A percentile compares a stretch with the other conserved stretches of the same genome.
Conservation (phyloP, 2,797 vertebrate species). For the Taeniopygia guttata region DNA sequence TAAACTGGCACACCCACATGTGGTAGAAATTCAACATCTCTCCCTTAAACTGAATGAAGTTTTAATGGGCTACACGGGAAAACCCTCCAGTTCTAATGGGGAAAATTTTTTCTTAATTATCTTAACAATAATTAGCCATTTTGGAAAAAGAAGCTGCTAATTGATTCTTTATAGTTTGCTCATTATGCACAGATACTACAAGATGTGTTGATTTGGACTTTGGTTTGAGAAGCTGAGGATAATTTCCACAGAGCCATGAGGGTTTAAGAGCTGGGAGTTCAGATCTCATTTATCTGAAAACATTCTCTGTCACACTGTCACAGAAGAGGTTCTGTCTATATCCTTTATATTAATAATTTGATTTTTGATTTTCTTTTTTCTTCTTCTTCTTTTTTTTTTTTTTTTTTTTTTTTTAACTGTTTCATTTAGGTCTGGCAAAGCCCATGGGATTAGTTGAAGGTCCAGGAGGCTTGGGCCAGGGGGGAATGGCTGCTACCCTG, state of each 20-base stretch:
- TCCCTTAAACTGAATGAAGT: neutral
- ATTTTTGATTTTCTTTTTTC: neutral
- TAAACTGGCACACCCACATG: neutral
- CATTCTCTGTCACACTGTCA: neutral
- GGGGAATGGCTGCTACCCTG: conserved; percentile 90
- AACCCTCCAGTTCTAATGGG: neutral
- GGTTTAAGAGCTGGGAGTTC: neutral
- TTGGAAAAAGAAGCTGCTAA: neutral
- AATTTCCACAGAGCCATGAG: neutral
- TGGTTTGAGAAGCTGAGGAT: neutral
- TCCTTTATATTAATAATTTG: neutral
- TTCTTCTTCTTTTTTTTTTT: neutral
- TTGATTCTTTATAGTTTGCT: conserved; percentile 6
- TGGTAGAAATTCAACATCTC: neutral
- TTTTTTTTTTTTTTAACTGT: neutral
- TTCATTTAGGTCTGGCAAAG: conserved; percentile 87
- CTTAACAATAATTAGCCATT: neutral
- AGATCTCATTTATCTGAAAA: neutral
- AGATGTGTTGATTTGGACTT: neutral
- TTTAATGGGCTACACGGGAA: neutral
- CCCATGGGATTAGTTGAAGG: conserved; percentile 97
- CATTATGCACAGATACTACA: neutral
- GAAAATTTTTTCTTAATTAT: neutral
- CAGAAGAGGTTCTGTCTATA: neutral
- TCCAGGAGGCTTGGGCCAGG: conserved; percentile 93